A percentile compares a stretch with the other conserved stretches of the same genome.
Conservation (phyloP, 2,888 invertebrate species). For the Ganaspis brasiliensis region DNA sequence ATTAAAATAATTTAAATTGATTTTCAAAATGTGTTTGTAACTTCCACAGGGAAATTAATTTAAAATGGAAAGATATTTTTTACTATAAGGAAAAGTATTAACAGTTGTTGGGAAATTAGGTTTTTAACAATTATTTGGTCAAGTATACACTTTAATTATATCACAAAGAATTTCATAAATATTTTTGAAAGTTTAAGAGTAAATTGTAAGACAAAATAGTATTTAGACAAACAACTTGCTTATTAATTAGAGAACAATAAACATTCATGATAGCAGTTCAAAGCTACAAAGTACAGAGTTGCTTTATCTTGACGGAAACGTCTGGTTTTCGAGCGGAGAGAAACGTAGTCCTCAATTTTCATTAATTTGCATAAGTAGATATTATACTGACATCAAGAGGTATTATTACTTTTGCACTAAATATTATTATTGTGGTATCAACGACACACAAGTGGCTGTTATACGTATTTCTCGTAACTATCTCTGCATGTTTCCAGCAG, state of each 20-base stretch:
- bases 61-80: no score
- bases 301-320: slow-evolving; percentile 48
- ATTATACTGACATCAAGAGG: slow-evolving; percentile 63
- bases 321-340: slow-evolving; percentile 44
- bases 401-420: slow-evolving; percentile 62
- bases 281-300: slow-evolving; percentile 3
- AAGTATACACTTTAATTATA: no score
- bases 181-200: not conserved
- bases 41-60: no score
- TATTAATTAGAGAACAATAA: not conserved
- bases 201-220: no score
- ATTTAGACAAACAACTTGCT: not conserved
- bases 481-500: not conserved
- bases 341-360: slow-evolving; percentile 61
- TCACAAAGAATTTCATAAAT: no score
- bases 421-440: slow-evolving; percentile 61
- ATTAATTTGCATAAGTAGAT: slow-evolving; percentile 67
- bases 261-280: not conserved
- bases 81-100: no score
- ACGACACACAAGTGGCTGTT: slow-evolving; percentile 51
- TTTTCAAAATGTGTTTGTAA: no score
- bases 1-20: no score
- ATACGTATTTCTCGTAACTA: slow-evolving; percentile 1
- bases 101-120: no score
- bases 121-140: no score